phyloP scores from a whole-genome alignment of 1,140 invertebrate genomes.

The Cepaea nemoralis region DNA sequence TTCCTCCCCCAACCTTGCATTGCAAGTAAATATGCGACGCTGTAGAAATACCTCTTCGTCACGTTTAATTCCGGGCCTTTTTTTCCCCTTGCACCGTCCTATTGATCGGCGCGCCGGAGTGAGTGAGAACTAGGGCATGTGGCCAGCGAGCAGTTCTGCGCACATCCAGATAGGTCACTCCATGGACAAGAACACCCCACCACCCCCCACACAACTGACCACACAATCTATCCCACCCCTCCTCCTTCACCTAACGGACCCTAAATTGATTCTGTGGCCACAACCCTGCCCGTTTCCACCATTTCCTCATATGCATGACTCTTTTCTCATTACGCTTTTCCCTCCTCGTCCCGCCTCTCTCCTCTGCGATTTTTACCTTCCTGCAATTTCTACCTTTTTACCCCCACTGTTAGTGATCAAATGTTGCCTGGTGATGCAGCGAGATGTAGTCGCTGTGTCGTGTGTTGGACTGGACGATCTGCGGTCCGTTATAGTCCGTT shows the following conservation, averaged over 20 bases:
- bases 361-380: background rate
- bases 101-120: background rate
- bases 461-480: no score
- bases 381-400: background rate
- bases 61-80: no score
- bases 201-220: no score
- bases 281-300: no score
- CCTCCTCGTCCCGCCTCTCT: background rate
- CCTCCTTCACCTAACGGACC: background rate
- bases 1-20: no score
- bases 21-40: no score
- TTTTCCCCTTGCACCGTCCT: background rate
- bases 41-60: no score
- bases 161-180: background rate
- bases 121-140: background rate
- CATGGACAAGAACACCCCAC: background rate
- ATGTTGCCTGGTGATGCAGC: no score
- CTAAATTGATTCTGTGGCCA: slow-evolving; percentile 1
- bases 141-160: background rate
- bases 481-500: no score
- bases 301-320: background rate
- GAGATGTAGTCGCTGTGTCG: no score
- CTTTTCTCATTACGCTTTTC: background rate
- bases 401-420: background rate
- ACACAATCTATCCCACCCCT: no score